These are phyloP conservation scores for Gorilla gorilla DNA, from an alignment of 2,113 vertebrate species.

Conservation along the genomic window DNA sequence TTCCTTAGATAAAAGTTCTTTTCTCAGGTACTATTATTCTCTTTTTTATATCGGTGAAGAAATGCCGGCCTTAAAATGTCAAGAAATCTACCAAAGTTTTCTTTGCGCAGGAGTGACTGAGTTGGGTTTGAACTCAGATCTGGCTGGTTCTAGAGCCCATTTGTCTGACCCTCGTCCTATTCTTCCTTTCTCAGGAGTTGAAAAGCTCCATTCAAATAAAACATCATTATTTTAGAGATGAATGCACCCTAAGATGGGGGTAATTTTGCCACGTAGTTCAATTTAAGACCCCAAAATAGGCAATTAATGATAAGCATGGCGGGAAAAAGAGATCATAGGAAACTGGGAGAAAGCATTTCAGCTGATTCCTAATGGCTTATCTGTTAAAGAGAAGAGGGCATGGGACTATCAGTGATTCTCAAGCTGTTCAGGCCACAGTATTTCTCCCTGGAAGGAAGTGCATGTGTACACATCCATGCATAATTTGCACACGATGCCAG, in stretches of 20 bases:
- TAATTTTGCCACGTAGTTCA: too few species aligned
- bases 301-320: background rate
- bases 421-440: background rate
- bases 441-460: background rate
- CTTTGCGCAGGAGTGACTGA: background rate
- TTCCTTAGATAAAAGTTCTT: background rate
- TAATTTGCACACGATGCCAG: background rate
- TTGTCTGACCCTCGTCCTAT: background rate
- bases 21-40: background rate
- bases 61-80: background rate
- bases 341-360: background rate
- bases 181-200: background rate
- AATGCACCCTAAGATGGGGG: background rate
- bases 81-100: background rate
- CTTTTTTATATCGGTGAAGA: background rate
- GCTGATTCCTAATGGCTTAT: background rate
- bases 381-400: background rate
- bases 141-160: background rate
- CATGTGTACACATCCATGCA: fast-evolving
- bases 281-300: background rate
- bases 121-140: background rate
- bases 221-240: background rate
- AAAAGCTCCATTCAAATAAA: background rate
- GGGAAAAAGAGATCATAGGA: background rate
- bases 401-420: fast-evolving